phyloP scores from a whole-genome alignment of 2,888 invertebrate genomes.

The Eretmocerus hayati region DNA sequence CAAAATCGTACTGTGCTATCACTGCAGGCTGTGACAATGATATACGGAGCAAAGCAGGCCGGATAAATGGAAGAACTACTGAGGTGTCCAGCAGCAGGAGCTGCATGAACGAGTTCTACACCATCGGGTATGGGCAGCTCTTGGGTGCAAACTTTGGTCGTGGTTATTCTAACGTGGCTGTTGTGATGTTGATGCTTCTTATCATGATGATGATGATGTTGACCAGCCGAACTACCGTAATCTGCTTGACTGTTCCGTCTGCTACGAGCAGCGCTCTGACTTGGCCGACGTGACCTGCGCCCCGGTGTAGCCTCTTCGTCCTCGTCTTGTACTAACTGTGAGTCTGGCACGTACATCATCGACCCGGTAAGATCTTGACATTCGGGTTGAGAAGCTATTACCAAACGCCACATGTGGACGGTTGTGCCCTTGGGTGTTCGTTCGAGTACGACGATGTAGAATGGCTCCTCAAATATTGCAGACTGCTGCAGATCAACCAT shows the following conservation, averaged over 20 bases:
- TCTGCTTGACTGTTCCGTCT: conserved; percentile 42
- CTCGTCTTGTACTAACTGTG: conserved; percentile 75
- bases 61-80: conserved; percentile 98
- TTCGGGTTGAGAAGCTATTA: conserved; percentile 75
- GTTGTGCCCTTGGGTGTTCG: conserved; percentile 75
- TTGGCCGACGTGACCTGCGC: conserved; percentile 39
- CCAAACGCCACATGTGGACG: conserved; percentile 93
- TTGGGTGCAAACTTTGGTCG: conserved; percentile 87
- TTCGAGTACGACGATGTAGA: conserved; percentile 90
- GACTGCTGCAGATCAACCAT: conserved; percentile 85
- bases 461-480: conserved; percentile 85
- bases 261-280: conserved; percentile 35
- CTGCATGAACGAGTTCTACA: conserved; percentile 87
- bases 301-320: conserved; percentile 55
- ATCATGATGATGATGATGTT: too few relatives aligned
- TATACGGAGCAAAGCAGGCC: conserved; percentile 96
- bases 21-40: conserved; percentile 90
- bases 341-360: conserved; percentile 86
- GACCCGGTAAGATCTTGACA: conserved; percentile 61
- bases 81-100: conserved; percentile 92
- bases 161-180: conserved; percentile 73
- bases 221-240: conserved; percentile 30
- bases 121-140: conserved; percentile 80
- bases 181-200: conserved; percentile 35
- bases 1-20: conserved; percentile 88